Percentiles rank a stretch among this genome's conserved stretches.
These are phyloP conservation scores for Allochrocebus solatus DNA, from an alignment of 2,797 vertebrate genomes.

Conservation along the genomic window DNA sequence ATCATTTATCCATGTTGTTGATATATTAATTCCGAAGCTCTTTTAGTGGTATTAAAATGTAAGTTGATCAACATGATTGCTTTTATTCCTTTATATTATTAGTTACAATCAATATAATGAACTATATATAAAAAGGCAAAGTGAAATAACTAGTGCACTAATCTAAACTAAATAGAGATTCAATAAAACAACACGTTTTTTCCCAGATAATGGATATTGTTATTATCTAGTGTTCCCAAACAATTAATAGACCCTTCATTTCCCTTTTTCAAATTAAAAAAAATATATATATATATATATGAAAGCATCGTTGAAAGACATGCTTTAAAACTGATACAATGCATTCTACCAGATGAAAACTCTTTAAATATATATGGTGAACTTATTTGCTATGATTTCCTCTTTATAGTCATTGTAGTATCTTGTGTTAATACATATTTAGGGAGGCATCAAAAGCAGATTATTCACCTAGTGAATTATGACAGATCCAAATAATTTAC, in stretches of 20 bases:
- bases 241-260: background rate
- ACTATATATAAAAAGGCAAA: background rate
- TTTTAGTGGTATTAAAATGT: background rate
- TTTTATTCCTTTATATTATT: background rate
- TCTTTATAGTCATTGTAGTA: constrained; percentile 62
- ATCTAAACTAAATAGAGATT: background rate
- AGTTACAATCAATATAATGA: background rate
- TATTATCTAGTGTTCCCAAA: background rate
- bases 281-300: background rate
- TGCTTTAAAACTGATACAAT: constrained; percentile 7
- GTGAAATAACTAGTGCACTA: background rate
- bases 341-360: background rate
- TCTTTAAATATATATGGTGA: constrained; percentile 50
- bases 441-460: constrained; percentile 70
- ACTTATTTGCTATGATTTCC: constrained; percentile 68
- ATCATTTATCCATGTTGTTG: background rate
- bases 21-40: background rate
- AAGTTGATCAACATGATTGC: background rate
- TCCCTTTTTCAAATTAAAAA: background rate
- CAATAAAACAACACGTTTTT: background rate
- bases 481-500: constrained; percentile 68
- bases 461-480: constrained; percentile 68
- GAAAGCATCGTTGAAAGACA: constrained; percentile 21
- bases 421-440: constrained; percentile 74
- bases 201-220: background rate